Evolutionary conservation across 2,888 invertebrate species (phyloP), one percentile per base, ranked within the genome.

Genomic region (Limulus polyphemus): DNA sequence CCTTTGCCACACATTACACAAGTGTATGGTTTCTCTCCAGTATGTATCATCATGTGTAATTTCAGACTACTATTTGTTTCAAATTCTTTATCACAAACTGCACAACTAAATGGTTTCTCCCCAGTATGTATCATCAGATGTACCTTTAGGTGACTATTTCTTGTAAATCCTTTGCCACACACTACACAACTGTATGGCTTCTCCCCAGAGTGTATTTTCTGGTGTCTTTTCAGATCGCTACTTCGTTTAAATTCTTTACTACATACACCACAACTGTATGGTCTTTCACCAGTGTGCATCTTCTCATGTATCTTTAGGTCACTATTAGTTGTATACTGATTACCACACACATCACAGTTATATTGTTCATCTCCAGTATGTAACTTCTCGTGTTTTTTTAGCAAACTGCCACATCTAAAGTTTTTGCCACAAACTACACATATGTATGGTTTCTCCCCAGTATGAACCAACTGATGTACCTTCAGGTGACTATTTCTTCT

Each of bases 311-410:
- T 74, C 60, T 73, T 74, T 49, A 77, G 68, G 63, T 77, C 76
- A 62, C 76, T 75, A 56, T 75, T 74, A 73, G 76, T 76, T 71
- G 75, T 74, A 63, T 76, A 77, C 60, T 75, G 73, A 73, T 75
- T 74, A 7, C 76, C 76, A 70, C 77, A 77, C 60, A 75, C 73
- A 16, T 71, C 69, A 65, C 77, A 77, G 1, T 48, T 56, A 54
- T 65, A 63, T 48, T 61, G 65, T 47, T 62, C 63, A 47, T 63
- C 61, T 13, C 63, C 63, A 13, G 62, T 54, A 47, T 65, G 65
- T 10, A 63, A 61, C 63, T 61, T 63, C 46, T 63, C 52, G 47
- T 65, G 65, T 5, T 61, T 52, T 55, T 65, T 63, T 13, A 65
- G 16, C 11, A 32, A 54, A 54, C 54, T 32, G 54, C 32, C 32